Evolutionary conservation across 2,888 invertebrate species (phyloP).

Genomic region (Agrochola lota): DNA sequence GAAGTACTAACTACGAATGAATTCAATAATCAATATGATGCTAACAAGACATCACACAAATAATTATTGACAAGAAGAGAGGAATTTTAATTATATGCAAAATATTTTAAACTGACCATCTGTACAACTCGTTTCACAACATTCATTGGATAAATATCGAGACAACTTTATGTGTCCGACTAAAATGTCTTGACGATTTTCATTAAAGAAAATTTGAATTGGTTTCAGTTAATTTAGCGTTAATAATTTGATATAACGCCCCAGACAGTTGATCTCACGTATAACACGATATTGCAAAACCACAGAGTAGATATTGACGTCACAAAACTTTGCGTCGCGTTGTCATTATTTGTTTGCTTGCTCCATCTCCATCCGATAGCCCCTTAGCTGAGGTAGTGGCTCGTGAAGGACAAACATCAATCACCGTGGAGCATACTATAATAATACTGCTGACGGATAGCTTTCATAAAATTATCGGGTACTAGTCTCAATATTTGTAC

Average conservation of each 20-base stretch:
- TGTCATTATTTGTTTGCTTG: constrained; percentile 66
- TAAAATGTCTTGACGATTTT: constrained; percentile 12
- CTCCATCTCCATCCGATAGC: constrained; percentile 73
- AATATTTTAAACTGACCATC: constrained; percentile 38
- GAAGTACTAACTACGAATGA: constrained; percentile 46
- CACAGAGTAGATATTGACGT: constrained; percentile 70
- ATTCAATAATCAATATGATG: constrained; percentile 42
- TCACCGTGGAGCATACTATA: constrained; percentile 45
- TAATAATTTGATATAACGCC: constrained; percentile 24
- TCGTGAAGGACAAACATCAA: constrained; percentile 76
- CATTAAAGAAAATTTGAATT: constrained; percentile 29
- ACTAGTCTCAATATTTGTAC: constrained; percentile 8
- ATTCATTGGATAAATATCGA: constrained; percentile 36
- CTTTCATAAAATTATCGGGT: constrained; percentile 23
- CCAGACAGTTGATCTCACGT: constrained; percentile 54
- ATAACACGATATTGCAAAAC: constrained; percentile 65
- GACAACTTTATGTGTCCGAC: neutral
- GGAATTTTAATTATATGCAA: constrained; percentile 55
- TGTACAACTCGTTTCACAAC: constrained; percentile 40
- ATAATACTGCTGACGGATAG: constrained; percentile 23
- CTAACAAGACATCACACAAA: constrained; percentile 50
- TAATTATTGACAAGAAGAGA: constrained; percentile 56
- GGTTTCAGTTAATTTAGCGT: constrained; percentile 6
- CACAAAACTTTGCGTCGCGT: constrained; percentile 68
- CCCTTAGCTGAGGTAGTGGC: constrained; percentile 69